Evolutionary conservation across 2,888 invertebrate genomes (phyloP), one percentile per base, ranked within the genome.

Genomic region (Eurytoma californica): DNA sequence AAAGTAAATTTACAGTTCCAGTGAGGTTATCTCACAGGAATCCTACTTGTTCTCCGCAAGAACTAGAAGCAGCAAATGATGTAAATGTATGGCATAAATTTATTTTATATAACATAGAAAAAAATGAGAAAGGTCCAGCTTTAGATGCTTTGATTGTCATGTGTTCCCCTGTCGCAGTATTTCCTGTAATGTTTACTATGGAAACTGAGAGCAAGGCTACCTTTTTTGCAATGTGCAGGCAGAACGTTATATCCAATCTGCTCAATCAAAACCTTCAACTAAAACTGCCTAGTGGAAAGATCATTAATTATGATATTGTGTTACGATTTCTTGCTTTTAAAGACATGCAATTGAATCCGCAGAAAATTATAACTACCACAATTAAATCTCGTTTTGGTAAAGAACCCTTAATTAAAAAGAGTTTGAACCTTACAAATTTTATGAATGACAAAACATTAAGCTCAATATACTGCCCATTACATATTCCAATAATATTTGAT

Each of bases 61-160:
- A 88, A 72, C 77, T 84, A 0, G 72, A 81, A 9, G 76, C 89
- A n/a, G 86, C 88, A 7, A 82, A 85, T 5, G 82, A 87, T 18
- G 85, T 86, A 60, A 87, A 89, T 79, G 80, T 89, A 1, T 89
- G 88, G 87, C 90, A 90, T 70, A 90, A 90, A 80, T 90, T 90
- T 39, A 87, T 90, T 66, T 66, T 90, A 20, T 88, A 83, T 20
- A 83, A 86, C 18, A 80, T 84, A 4, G 84, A 80, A n/a, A 77
- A 82, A 4, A 82, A 83, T 12, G 84, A 85, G 2, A 85, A 86
- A 75, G 75, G 74, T 5, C 68, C 82, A 14, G 61, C 90, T 20
- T 70, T 90, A 7, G 86, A 86, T 51, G 79, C 84, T 0, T 53
- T 88, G 1, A 84, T 90, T 30, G 58, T 69, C 5, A 80, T 82